Conservation (phyloP, 1,140 invertebrate genomes). For the Microplitis mediator region DNA sequence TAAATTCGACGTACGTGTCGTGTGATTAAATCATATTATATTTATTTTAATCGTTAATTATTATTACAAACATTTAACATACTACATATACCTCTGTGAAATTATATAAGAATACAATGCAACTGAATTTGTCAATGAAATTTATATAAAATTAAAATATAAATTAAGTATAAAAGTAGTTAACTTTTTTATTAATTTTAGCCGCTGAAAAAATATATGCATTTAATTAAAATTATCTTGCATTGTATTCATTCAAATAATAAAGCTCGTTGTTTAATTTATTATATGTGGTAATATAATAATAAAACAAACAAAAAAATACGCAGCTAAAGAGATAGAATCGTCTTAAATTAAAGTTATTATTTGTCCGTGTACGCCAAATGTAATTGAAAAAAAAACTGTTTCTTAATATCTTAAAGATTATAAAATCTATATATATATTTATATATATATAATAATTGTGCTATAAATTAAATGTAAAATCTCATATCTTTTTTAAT, state of each 20-base stretch:
- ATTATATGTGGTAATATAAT: too few relatives aligned
- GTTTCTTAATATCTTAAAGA: neutral
- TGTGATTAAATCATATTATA: neutral
- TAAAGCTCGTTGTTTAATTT: too few relatives aligned
- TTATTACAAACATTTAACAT: neutral
- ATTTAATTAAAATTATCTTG: too few relatives aligned
- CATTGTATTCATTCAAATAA: too few relatives aligned
- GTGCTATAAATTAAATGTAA: constrained; percentile 14
- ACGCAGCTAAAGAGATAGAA: neutral
- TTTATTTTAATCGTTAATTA: neutral
- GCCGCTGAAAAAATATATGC: too few relatives aligned
- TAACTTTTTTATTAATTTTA: too few relatives aligned
- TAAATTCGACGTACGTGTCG: neutral
- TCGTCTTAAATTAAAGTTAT: neutral
- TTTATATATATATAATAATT: neutral
- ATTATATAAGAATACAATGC: neutral
- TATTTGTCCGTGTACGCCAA: neutral
- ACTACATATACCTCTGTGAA: neutral
- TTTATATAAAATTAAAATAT: too few relatives aligned
- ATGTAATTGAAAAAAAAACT: neutral
- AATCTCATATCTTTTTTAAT: neutral
- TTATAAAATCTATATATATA: neutral
- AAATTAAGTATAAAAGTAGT: too few relatives aligned
- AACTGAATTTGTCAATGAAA: too few relatives aligned
- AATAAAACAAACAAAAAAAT: neutral